Percentiles rank a stretch among this genome's conserved stretches.
These are phyloP conservation scores for Tilapia sparmanii DNA, from an alignment of 2,113 vertebrate species.

Conservation along the genomic window DNA sequence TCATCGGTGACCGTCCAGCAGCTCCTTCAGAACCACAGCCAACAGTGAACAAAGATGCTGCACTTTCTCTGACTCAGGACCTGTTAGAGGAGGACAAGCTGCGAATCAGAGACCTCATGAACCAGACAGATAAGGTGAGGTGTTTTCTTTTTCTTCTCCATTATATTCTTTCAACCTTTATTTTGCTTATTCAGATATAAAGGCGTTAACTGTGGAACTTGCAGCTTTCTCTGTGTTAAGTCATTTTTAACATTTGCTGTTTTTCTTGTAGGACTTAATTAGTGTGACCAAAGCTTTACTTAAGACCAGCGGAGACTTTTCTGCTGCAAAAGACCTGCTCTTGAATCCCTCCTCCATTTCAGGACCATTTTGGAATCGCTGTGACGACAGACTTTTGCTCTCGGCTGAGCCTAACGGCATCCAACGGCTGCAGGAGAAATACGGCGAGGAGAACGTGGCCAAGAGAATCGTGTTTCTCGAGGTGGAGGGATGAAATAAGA, in stretches of 20 bases:
- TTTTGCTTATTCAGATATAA: not conserved
- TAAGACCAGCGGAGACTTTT: slow-evolving; percentile 82
- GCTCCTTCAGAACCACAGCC: not conserved
- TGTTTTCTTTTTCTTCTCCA: not conserved
- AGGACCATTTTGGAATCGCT: slow-evolving; percentile 41
- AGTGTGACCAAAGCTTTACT: slow-evolving; percentile 84
- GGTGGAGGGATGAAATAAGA: slow-evolving; percentile 11
- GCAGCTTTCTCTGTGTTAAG: not conserved
- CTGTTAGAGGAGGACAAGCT: slow-evolving; percentile 53
- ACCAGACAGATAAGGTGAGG: slow-evolving; percentile 65
- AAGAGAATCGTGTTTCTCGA: slow-evolving; percentile 63
- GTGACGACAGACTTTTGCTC: slow-evolving; percentile 53
- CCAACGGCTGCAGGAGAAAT: slow-evolving; percentile 53
- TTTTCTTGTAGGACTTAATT: slow-evolving; percentile 62
- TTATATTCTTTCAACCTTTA: not conserved
- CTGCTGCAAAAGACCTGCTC: slow-evolving; percentile 72
- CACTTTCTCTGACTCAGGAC: slow-evolving; percentile 36
- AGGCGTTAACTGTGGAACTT: not conserved
- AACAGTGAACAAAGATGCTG: not conserved
- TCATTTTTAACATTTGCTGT: not conserved
- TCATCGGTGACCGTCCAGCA: not conserved
- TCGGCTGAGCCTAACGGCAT: slow-evolving; percentile 2
- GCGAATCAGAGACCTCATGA: slow-evolving; percentile 75
- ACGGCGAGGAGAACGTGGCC: slow-evolving; percentile 50
- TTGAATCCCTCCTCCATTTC: not conserved